phyloP scores from a whole-genome alignment of 2,797 vertebrate genomes.

The Sebastes cheni region DNA sequence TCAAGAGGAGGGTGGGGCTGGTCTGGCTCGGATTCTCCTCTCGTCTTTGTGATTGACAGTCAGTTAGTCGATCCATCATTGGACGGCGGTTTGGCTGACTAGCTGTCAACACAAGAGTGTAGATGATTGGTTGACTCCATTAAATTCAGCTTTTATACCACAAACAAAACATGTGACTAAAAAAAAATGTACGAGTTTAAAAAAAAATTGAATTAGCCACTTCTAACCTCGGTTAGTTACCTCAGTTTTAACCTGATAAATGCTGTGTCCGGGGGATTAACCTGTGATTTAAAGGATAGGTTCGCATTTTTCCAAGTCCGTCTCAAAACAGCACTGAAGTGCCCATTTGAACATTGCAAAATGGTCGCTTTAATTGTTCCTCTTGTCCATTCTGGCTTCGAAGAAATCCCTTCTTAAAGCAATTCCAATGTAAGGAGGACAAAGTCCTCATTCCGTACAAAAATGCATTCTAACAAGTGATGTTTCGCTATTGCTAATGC shows the following conservation, averaged over 20 bases:
- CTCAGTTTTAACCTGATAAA: neutral
- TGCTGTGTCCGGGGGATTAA: neutral
- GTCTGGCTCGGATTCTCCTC: conserved; percentile 41
- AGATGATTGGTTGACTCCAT: neutral
- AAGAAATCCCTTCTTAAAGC: neutral
- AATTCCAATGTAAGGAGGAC: neutral
- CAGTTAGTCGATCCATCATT: neutral
- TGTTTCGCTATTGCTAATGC: neutral
- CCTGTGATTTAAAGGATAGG: neutral
- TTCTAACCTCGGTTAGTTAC: neutral
- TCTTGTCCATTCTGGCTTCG: neutral
- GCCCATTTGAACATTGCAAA: neutral
- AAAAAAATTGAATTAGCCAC: no score
- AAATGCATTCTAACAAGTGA: neutral
- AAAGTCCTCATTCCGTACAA: neutral
- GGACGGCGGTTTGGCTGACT: neutral
- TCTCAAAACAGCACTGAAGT: neutral
- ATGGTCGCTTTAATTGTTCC: neutral
- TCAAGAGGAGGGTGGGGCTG: conserved; percentile 55
- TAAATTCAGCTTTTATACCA: neutral
- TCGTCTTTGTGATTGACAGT: conserved; percentile 25
- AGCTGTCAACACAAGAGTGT: neutral
- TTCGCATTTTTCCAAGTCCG: neutral
- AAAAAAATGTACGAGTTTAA: neutral
- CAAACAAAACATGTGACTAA: neutral